Percentiles rank a stretch among this genome's conserved stretches.
Evolutionary conservation across 2,113 vertebrate genomes (phyloP).

Genomic region (Lepus americanus): DNA sequence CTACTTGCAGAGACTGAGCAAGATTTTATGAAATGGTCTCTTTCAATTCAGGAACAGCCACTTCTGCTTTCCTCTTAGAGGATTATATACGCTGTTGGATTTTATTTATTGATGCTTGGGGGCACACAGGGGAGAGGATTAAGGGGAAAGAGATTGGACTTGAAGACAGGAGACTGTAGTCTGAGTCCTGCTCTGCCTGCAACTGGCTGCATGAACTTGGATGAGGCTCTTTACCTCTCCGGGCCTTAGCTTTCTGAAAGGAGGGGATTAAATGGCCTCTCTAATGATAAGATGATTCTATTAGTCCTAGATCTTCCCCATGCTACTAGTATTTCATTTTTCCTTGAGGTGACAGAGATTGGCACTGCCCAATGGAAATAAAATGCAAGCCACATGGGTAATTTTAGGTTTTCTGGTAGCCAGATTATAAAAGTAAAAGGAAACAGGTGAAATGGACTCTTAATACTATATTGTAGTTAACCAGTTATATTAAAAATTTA

Average conservation of each 20-base stretch:
- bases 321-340: conserved; percentile 10
- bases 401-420: conserved; percentile 38
- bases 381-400: not conserved
- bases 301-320: not conserved
- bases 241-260: conserved; percentile 1
- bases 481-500: not conserved
- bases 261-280: not conserved
- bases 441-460: conserved; percentile 7
- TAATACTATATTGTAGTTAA: conserved; percentile 18
- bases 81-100: not conserved
- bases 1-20: conserved; percentile 43
- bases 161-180: not conserved
- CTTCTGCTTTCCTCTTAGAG: conserved; percentile 33
- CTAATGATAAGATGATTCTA: conserved; percentile 8
- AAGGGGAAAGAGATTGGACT: not conserved
- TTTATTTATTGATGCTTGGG: not conserved
- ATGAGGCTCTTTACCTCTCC: not conserved
- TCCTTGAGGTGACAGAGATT: not conserved
- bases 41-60: conserved; percentile 29
- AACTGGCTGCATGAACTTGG: not conserved
- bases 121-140: not conserved
- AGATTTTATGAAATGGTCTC: conserved; percentile 56
- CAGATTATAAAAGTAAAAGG: conserved; percentile 48
- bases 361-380: not conserved
- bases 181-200: not conserved